These are phyloP conservation scores for Periophthalmus magnuspinnatus DNA, from an alignment of 2,797 vertebrate genomes.

Conservation along the genomic window DNA sequence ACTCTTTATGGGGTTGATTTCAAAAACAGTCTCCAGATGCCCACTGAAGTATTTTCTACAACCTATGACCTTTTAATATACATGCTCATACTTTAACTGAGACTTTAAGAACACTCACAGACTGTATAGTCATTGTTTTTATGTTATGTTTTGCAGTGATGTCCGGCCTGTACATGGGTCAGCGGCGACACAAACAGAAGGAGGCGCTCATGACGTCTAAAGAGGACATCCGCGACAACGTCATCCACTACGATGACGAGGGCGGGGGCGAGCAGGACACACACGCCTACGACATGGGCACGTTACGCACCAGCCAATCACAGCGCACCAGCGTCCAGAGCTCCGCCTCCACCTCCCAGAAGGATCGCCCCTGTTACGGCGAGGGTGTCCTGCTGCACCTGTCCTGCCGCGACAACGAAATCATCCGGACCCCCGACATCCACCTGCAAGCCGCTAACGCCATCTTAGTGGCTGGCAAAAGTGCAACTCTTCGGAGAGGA, in stretches of 20 bases:
- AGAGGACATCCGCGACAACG: constrained; percentile 93
- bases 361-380: constrained; percentile 46
- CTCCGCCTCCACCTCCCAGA: constrained; percentile 17
- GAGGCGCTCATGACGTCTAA: constrained; percentile 92
- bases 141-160: constrained; percentile 76
- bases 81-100: too few relatives aligned
- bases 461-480: constrained; percentile 15
- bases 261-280: constrained; percentile 96
- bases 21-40: too few relatives aligned
- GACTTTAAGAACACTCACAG: too few relatives aligned
- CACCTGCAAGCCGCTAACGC: constrained; percentile 47
- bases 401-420: background rate
- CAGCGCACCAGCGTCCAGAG: constrained; percentile 18
- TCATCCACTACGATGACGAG: constrained; percentile 95
- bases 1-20: too few relatives aligned
- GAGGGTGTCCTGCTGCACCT: constrained; percentile 53
- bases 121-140: background rate
- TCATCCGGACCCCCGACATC: constrained; percentile 52
- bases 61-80: too few relatives aligned
- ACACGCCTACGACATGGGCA: constrained; percentile 81
- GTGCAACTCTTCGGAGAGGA: background rate
- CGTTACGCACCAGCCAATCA: constrained; percentile 38
- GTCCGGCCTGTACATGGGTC: constrained; percentile 86
- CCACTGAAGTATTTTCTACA: too few relatives aligned
- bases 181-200: constrained; percentile 87